Conservation (phyloP, 2,888 invertebrate genomes). For the Ischnura elegans region DNA sequence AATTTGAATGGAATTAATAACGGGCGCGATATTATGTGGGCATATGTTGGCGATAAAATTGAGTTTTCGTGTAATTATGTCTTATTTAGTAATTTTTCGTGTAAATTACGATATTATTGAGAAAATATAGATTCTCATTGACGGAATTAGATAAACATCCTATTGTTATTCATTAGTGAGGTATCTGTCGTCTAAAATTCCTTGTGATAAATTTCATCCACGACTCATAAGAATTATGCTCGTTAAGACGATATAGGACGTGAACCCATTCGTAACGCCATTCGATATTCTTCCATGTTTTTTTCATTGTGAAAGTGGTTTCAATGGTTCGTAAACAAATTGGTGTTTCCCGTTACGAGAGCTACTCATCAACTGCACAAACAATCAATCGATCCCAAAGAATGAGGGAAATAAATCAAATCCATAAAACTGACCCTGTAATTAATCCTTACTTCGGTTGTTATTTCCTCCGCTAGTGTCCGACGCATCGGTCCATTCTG, state of each 20-base stretch:
- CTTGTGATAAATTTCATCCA: not conserved
- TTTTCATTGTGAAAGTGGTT: not conserved
- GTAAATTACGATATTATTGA: too few relatives aligned
- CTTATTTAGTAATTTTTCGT: too few relatives aligned
- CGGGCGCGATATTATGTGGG: too few relatives aligned
- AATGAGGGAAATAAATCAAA: not conserved
- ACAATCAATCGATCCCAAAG: not conserved
- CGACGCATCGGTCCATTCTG: not conserved
- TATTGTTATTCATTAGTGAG: too few relatives aligned
- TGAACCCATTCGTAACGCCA: not conserved
- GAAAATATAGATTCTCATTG: too few relatives aligned
- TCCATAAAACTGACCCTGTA: not conserved
- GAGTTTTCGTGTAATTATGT: too few relatives aligned
- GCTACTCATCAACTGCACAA: not conserved
- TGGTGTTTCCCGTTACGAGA: not conserved
- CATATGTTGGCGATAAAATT: too few relatives aligned
- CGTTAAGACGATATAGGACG: not conserved
- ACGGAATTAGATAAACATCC: too few relatives aligned
- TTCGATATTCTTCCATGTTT: not conserved
- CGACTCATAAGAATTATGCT: not conserved
- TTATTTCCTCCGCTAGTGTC: not conserved
- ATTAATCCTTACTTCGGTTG: not conserved
- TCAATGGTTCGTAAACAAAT: not conserved
- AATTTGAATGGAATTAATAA: too few relatives aligned
- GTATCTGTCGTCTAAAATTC: not conserved